These are phyloP conservation scores for Eriosoma lanigerum DNA, from an alignment of 1,140 invertebrate genomes.

Conservation along the genomic window DNA sequence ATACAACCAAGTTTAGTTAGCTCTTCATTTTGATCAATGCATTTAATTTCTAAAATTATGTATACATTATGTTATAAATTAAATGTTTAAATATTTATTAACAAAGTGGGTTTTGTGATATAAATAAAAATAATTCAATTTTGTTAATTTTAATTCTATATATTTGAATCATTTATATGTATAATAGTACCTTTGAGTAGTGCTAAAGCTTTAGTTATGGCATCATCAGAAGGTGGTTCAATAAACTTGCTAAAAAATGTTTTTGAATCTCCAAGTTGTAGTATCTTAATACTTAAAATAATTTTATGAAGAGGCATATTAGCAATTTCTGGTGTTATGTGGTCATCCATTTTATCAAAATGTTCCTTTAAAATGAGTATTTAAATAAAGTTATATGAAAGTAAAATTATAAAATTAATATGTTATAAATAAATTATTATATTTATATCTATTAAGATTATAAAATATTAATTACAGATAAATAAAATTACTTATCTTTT, in stretches of 20 bases:
- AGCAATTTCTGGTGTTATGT: slow-evolving; percentile 94
- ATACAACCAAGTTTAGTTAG: slow-evolving; percentile 88
- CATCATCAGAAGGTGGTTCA: slow-evolving; percentile 90
- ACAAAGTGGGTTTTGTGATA: too few species aligned
- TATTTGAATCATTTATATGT: slow-evolving; percentile 29
- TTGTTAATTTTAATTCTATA: not conserved
- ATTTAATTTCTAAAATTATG: slow-evolving; percentile 77
- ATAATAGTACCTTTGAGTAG: slow-evolving; percentile 60
- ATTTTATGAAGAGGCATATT: slow-evolving; percentile 91
- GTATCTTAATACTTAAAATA: slow-evolving; percentile 79
- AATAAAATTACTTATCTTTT: too few species aligned
- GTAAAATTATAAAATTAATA: too few species aligned
- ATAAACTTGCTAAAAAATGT: slow-evolving; percentile 92
- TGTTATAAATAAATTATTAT: too few species aligned
- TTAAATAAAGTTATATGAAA: not conserved
- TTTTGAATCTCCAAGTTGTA: slow-evolving; percentile 85
- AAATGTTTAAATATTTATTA: too few species aligned
- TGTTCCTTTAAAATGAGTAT: slow-evolving; percentile 61
- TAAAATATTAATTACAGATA: too few species aligned
- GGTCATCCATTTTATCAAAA: slow-evolving; percentile 78
- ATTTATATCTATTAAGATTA: too few species aligned
- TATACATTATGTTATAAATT: too few species aligned
- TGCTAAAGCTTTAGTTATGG: slow-evolving; percentile 88
- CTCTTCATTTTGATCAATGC: slow-evolving; percentile 80
- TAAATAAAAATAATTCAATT: too few species aligned